A percentile compares a stretch with the other conserved stretches of the same genome.
phyloP scores from a whole-genome alignment of 2,888 invertebrate genomes.

The Rotaria socialis region DNA sequence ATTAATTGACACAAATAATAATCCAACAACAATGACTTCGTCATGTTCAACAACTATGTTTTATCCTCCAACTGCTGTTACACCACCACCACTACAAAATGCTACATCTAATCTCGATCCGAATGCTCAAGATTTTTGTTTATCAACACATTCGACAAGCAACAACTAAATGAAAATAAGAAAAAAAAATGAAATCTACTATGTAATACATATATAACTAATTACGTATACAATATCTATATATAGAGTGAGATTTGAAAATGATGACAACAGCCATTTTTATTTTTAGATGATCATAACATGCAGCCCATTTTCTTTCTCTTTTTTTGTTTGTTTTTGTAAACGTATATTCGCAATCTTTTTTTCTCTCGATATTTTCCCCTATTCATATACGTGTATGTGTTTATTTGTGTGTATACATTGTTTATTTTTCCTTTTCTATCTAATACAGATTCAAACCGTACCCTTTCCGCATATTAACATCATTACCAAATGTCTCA shows the following conservation, averaged over 20 bases:
- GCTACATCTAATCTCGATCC: conserved; percentile 10
- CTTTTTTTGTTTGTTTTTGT: neutral
- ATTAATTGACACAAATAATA: conserved; percentile 24
- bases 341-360: neutral
- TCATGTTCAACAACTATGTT: neutral
- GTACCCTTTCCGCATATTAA: neutral
- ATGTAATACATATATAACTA: too few species aligned
- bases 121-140: conserved; percentile 29
- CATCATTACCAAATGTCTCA: neutral
- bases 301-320: neutral
- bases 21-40: neutral
- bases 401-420: conserved; percentile 8
- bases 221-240: neutral
- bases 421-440: neutral
- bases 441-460: conserved; percentile 4
- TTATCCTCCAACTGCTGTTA: neutral
- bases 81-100: conserved; percentile 27
- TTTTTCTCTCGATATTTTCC: neutral
- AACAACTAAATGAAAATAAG: neutral
- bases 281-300: neutral
- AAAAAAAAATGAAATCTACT: neutral
- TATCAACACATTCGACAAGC: neutral
- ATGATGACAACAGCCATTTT: neutral
- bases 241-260: neutral
- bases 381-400: neutral